These are phyloP conservation scores for Cheilosia scutellata DNA, from an alignment of 2,888 invertebrate species.

Conservation along the genomic window DNA sequence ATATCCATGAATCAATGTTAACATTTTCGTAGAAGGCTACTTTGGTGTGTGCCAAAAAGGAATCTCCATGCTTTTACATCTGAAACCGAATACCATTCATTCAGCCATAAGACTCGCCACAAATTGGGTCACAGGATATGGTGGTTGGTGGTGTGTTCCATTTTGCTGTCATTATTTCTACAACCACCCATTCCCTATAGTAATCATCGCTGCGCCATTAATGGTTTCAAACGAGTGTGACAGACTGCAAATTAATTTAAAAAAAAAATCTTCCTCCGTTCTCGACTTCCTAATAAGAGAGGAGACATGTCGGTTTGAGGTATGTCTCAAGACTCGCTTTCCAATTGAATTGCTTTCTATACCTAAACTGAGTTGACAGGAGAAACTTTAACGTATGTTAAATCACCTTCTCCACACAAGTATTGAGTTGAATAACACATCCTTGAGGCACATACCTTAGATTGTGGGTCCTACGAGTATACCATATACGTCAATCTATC, in stretches of 20 bases:
- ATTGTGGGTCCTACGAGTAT: background rate
- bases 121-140: conserved; percentile 25
- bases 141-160: conserved; percentile 3
- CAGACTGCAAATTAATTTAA: conserved; percentile 31
- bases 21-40: conserved; percentile 11
- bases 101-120: conserved; percentile 14
- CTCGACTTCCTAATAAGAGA: no score
- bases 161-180: background rate
- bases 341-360: conserved; percentile 36
- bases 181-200: conserved; percentile 4
- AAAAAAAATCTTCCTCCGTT: background rate
- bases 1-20: conserved; percentile 51
- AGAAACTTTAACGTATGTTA: conserved; percentile 22
- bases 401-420: background rate
- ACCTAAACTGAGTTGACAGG: conserved; percentile 9
- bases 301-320: no score
- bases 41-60: conserved; percentile 20
- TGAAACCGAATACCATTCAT: conserved; percentile 27
- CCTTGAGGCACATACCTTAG: conserved; percentile 7
- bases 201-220: conserved; percentile 16
- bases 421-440: background rate
- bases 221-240: conserved; percentile 1
- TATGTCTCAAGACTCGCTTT: conserved; percentile 22
- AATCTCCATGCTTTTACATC: conserved; percentile 9
- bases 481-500: background rate